These are phyloP conservation scores for Philonicus albiceps DNA, from an alignment of 2,888 invertebrate species.

Conservation along the genomic window DNA sequence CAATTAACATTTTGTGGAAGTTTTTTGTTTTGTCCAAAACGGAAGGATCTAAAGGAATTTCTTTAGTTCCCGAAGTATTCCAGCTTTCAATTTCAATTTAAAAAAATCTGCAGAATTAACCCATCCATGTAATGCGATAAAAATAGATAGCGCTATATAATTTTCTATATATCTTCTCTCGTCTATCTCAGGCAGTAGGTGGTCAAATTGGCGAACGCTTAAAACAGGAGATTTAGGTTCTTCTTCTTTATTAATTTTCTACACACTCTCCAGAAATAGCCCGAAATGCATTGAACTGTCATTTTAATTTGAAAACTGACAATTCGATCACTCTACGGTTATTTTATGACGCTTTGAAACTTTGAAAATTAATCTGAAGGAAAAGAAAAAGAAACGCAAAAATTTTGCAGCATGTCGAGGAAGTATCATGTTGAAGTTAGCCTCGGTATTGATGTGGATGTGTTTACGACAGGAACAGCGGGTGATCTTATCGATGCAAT, in stretches of 20 bases:
- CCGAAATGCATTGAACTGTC: neutral
- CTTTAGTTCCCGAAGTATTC: too few species aligned
- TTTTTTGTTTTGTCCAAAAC: too few species aligned
- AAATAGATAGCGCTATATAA: too few species aligned
- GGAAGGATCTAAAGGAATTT: too few species aligned
- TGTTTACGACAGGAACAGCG: slow-evolving; percentile 54
- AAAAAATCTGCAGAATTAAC: too few species aligned
- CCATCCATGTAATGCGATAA: too few species aligned
- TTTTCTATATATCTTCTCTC: too few species aligned
- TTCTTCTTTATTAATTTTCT: neutral
- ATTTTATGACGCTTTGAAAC: neutral
- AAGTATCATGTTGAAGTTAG: slow-evolving; percentile 41
- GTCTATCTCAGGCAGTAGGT: too few species aligned
- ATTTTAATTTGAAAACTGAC: neutral
- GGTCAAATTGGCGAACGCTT: too few species aligned
- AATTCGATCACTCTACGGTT: neutral
- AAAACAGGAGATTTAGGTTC: too few species aligned
- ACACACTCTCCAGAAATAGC: neutral
- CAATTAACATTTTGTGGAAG: too few species aligned
- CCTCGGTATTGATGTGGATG: slow-evolving; percentile 55
- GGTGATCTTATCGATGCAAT: slow-evolving; percentile 57
- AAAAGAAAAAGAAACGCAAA: neutral
- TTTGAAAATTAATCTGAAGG: neutral
- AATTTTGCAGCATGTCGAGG: neutral
- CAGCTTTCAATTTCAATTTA: too few species aligned